Evolutionary conservation across 64 coral and sea anemone genomes (phyloP), one percentile per base, ranked within the genome.

Genomic region (Cladopsammia gracilis): DNA sequence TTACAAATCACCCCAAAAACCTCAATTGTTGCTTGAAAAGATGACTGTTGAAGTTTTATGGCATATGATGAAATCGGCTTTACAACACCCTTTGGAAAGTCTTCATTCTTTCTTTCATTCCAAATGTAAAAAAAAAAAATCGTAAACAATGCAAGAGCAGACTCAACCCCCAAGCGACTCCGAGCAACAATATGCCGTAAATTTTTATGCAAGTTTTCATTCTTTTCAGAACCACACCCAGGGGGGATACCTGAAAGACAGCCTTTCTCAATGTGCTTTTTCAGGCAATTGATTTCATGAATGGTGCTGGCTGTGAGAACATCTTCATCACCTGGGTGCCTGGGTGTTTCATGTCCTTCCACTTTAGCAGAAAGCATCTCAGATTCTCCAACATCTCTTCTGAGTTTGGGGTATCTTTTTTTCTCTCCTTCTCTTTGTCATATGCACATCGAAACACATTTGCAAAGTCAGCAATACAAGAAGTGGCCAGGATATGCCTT

Each of bases 61-160:
- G n/a, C n/a, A n/a, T n/a, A n/a, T n/a, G n/a, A n/a, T n/a, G n/a
- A n/a, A n/a, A n/a, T n/a, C n/a, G n/a, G n/a, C n/a, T n/a, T n/a
- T n/a, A n/a, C n/a, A n/a, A n/a, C n/a, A n/a, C n/a, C n/a, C n/a
- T n/a, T n/a, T n/a, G n/a, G n/a, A n/a, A n/a, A n/a, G n/a, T n/a
- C n/a, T n/a, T n/a, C n/a, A n/a, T n/a, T n/a, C n/a, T n/a, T n/a
- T 70, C 62, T 83, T 83, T 91, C 78, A 91, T 83, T 91, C 89
- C 89, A 91, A 42, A 62, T 13, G 82, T 90, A 90, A 74, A 91
- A 83, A 82, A 71, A 91, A n/a, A n/a, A n/a, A 64, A 26, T 81
- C 43, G 89, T 73, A 18, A 84, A 77, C 48, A 84, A 83, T 34
- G 67, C 77, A 71, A 91, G 34, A 26, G 89, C 89, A 11, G 62